phyloP scores from a whole-genome alignment of 2,888 invertebrate genomes.

The Stictocephala bisonia region DNA sequence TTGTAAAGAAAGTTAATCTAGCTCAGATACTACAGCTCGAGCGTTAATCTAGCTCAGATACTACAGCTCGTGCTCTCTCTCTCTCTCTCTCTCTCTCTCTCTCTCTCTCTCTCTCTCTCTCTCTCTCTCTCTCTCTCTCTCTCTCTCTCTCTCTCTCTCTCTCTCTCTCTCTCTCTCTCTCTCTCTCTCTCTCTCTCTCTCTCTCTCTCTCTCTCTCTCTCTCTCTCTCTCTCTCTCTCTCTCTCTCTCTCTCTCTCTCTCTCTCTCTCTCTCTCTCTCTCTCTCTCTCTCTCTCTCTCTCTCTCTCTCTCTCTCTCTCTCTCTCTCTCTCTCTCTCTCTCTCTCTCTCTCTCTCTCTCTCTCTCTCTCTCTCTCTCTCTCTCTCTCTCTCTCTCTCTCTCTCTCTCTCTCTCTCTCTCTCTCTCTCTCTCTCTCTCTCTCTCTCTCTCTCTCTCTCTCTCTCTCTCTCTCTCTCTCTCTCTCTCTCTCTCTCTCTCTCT shows the following conservation, averaged over 20 bases:
- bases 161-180: conserved; percentile 39
- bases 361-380: not conserved
- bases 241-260: conserved; percentile 47
- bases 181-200: conserved; percentile 63
- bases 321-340: not conserved
- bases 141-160: conserved; percentile 10
- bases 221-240: conserved; percentile 35
- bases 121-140: conserved; percentile 46
- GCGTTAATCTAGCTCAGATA: too few relatives aligned
- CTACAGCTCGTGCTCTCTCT: not conserved
- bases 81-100: conserved; percentile 38
- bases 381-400: not conserved
- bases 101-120: conserved; percentile 50
- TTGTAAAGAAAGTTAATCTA: too few relatives aligned
- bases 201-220: conserved; percentile 59
- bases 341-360: not conserved
- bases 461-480: not conserved
- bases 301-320: conserved; percentile 41
- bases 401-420: not conserved
- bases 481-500: not conserved
- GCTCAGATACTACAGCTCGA: too few relatives aligned
- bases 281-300: conserved; percentile 25
- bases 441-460: not conserved
- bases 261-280: conserved; percentile 41
- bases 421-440: not conserved